Conservation (phyloP, 1,140 invertebrate genomes). For the Liolophura sinensis region DNA sequence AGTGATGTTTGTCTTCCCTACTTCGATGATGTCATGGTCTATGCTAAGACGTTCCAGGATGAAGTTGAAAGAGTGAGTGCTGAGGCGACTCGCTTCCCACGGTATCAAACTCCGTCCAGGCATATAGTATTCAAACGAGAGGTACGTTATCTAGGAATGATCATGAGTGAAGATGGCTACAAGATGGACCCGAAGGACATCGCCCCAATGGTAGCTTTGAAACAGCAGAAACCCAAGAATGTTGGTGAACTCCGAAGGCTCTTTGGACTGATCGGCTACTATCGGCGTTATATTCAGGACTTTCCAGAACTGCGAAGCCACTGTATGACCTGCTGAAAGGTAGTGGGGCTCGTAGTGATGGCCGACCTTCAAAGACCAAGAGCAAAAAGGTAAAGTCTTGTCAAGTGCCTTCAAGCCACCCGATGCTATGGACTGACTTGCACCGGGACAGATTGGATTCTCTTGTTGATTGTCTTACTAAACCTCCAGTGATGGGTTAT, state of each 20-base stretch:
- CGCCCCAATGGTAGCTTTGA: slow-evolving; percentile 49
- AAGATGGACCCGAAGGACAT: slow-evolving; percentile 54
- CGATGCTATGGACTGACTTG: slow-evolving; percentile 10
- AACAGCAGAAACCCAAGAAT: slow-evolving; percentile 32
- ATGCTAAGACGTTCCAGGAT: slow-evolving; percentile 10
- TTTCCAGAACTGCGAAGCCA: slow-evolving; percentile 32
- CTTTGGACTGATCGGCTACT: slow-evolving; percentile 59
- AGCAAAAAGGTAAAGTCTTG: background rate
- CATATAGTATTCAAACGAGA: slow-evolving; percentile 23
- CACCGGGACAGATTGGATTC: slow-evolving; percentile 13
- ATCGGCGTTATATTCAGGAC: slow-evolving; percentile 52
- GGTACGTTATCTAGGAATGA: slow-evolving; percentile 25
- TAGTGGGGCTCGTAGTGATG: slow-evolving; percentile 32
- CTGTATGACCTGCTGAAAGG: slow-evolving; percentile 24
- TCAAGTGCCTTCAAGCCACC: slow-evolving; percentile 7
- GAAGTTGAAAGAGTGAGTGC: slow-evolving; percentile 31
- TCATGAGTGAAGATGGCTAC: slow-evolving; percentile 25
- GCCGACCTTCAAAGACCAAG: background rate
- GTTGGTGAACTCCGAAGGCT: slow-evolving; percentile 56
- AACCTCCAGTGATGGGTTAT: slow-evolving; percentile 36
- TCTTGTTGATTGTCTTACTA: slow-evolving; percentile 38
- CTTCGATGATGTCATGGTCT: slow-evolving; percentile 28
- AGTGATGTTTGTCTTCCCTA: slow-evolving; percentile 19
- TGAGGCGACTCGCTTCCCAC: slow-evolving; percentile 52
- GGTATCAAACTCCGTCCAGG: slow-evolving; percentile 19